Evolutionary conservation across 2,113 vertebrate genomes (phyloP), one percentile per base, ranked within the genome.

Genomic region (Asarcornis scutulata): DNA sequence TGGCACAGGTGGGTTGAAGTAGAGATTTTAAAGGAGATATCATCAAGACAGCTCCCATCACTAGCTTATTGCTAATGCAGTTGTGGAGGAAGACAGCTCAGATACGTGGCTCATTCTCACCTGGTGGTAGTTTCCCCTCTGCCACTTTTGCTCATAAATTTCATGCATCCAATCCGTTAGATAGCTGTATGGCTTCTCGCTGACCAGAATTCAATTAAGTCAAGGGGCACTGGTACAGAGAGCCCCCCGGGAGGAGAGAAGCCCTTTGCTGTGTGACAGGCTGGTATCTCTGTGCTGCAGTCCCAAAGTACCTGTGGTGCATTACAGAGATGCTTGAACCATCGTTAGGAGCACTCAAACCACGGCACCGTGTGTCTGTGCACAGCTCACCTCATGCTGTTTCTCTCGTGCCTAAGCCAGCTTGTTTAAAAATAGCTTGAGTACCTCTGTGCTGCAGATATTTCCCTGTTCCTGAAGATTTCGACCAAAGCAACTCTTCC

Each of bases 271-370:
- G 62, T 50, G 56, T 68, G 53, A 52, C 64, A 82, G 75, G 42
- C 36, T 38, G 53, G 9, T 58, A 4, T 63, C 38, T 73, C 40
- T 68, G 6, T 59, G 62, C 81, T 82, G 66, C 87, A 67, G 52
- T 52, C 67, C 46, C 78, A 87, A 26, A 68, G 36, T n/a, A 48
- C 44, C 62, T 0, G 0, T 40, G 29, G 29, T 1, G 1, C 13
- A 8, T 83, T 83, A 60, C 67, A 58, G 75, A 20, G 53, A 40
- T 77, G n/a, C 62, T n/a, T 56, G 34, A 91, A 73, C 59, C 60
- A 13, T 21, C 2, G 1, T 48, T 32, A 90, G 79, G 66, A 83
- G 63, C 63, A 42, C 72, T 83, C 67, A 38, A 53, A 79, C 66
- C 31, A 77, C 50, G 64, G 79, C 64, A 40, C 18, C 88, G 7